phyloP scores from a whole-genome alignment of 92 coral and sea anemone species.

The Siderastrea siderea region DNA sequence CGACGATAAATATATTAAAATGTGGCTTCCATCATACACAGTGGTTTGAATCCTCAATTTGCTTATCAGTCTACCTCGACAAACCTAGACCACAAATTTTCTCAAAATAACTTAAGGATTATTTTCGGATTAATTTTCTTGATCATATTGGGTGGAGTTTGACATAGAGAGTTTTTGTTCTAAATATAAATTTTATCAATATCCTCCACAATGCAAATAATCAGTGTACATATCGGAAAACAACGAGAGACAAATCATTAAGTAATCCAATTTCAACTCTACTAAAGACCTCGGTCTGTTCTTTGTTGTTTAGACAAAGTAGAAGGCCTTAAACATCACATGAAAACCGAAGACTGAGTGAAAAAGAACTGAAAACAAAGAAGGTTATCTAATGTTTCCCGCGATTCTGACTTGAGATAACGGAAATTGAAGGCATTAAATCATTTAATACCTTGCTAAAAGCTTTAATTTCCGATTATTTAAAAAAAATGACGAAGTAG shows the following conservation, averaged over 20 bases:
- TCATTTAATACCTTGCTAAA: slow-evolving; percentile 25
- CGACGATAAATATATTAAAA: neutral
- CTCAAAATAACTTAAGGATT: neutral
- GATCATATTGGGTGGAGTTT: neutral
- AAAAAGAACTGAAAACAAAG: neutral
- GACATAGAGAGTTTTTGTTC: neutral
- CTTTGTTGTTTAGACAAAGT: neutral
- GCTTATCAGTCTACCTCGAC: neutral
- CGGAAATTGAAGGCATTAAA: slow-evolving; percentile 18
- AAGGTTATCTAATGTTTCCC: neutral
- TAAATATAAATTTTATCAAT: slow-evolving; percentile 18
- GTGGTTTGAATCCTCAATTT: neutral
- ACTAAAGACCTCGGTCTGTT: neutral
- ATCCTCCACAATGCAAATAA: neutral
- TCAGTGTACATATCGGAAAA: neutral
- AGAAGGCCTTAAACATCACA: neutral
- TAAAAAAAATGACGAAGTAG: neutral
- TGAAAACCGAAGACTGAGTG: neutral
- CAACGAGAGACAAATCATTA: neutral
- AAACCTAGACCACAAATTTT: neutral
- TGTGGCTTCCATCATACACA: neutral
- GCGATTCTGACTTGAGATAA: neutral
- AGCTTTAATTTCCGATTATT: slow-evolving; percentile 8
- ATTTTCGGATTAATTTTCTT: neutral
- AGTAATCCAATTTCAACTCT: neutral